A percentile compares a stretch with the other conserved stretches of the same genome.
Conservation (phyloP, 2,113 vertebrate genomes). For the Lanius ludovicianus region DNA sequence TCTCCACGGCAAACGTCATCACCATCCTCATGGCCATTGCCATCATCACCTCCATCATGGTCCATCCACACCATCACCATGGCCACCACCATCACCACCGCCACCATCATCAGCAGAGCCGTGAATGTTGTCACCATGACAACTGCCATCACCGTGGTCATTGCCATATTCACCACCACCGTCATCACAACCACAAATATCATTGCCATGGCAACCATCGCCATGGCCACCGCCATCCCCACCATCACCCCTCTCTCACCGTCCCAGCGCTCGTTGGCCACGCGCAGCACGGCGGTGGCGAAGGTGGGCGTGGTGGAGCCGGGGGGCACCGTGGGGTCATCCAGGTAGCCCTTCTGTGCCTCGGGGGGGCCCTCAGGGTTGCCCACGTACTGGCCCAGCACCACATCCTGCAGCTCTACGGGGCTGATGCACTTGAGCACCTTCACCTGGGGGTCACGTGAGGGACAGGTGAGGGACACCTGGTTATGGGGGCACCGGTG, state of each 20-base stretch:
- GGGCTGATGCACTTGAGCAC: constrained; percentile 15
- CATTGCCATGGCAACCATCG: too few species aligned
- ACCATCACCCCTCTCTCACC: background rate
- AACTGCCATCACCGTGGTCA: background rate
- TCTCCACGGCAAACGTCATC: background rate
- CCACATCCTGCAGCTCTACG: background rate
- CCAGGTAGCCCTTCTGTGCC: background rate
- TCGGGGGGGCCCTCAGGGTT: background rate
- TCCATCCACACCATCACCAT: background rate
- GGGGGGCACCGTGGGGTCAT: background rate
- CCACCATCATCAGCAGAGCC: too few species aligned
- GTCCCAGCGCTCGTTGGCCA: background rate
- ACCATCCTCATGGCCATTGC: too few species aligned
- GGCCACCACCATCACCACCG: background rate
- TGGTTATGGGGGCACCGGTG: accelerated
- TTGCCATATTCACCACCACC: too few species aligned
- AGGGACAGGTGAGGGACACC: background rate
- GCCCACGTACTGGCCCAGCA: background rate
- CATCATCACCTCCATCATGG: too few species aligned
- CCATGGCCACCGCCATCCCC: background rate
- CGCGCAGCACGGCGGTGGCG: background rate
- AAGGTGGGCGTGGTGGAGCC: background rate
- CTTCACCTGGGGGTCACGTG: background rate
- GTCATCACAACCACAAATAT: accelerated
- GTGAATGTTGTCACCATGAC: background rate